phyloP scores from a whole-genome alignment of 2,797 vertebrate species.

The Lepus oiostolus region DNA sequence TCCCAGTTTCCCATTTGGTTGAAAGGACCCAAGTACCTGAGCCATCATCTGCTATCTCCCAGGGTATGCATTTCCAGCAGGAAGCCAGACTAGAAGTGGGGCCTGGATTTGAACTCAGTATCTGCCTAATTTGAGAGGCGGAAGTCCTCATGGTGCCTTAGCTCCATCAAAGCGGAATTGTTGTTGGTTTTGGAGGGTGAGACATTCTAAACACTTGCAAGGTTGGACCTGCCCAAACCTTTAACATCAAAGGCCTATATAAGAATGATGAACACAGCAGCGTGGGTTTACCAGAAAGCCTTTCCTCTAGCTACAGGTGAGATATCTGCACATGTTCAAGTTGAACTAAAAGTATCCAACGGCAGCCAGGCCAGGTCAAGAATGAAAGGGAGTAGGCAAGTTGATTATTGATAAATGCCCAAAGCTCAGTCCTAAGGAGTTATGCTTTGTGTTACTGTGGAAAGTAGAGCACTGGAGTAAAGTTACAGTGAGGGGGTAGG shows the following conservation, averaged over 20 bases:
- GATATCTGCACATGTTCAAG: not conserved
- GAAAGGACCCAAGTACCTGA: no score
- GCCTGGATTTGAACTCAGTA: not conserved
- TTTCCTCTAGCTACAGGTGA: not conserved
- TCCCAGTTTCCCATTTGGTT: no score
- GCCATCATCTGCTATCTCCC: no score
- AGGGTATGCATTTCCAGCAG: no score
- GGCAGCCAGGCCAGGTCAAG: not conserved
- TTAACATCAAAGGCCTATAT: not conserved
- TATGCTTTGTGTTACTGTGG: not conserved
- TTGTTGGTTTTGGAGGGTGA: not conserved
- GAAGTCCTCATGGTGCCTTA: not conserved
- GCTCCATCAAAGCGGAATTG: not conserved
- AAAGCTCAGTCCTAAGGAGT: not conserved
- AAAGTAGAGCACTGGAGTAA: not conserved
- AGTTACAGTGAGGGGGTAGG: not conserved
- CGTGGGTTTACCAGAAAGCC: not conserved
- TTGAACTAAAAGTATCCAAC: not conserved
- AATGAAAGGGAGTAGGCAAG: not conserved
- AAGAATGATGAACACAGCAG: not conserved
- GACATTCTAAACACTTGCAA: not conserved
- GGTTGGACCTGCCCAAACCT: not conserved
- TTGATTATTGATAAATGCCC: not conserved
- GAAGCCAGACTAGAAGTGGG: no score
- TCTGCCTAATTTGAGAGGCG: slow-evolving; percentile 44